Conservation (phyloP, 1,140 invertebrate genomes). For the Drosophila carrolli region DNA sequence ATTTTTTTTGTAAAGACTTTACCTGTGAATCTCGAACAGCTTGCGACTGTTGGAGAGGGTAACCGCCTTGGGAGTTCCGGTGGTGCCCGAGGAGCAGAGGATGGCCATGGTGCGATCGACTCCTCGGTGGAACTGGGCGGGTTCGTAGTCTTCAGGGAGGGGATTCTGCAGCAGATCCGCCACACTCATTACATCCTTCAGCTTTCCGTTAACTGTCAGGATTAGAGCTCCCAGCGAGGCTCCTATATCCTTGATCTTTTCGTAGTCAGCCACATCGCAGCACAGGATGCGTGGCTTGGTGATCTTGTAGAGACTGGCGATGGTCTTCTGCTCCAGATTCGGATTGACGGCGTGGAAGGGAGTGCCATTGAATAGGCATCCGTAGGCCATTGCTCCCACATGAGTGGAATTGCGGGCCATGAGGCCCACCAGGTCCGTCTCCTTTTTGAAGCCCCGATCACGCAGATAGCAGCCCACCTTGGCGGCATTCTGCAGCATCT, state of each 20-base stretch:
- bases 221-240: slow-evolving; percentile 40
- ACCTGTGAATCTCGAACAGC: slow-evolving; percentile 63
- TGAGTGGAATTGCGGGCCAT: slow-evolving; percentile 66
- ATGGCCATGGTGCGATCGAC: slow-evolving; percentile 79
- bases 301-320: slow-evolving; percentile 59
- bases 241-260: slow-evolving; percentile 47
- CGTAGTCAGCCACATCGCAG: slow-evolving; percentile 68
- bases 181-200: slow-evolving; percentile 44
- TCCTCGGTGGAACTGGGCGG: slow-evolving; percentile 45
- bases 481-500: slow-evolving; percentile 59
- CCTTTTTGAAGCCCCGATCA: slow-evolving; percentile 31
- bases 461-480: slow-evolving; percentile 59
- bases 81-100: slow-evolving; percentile 90
- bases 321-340: slow-evolving; percentile 60
- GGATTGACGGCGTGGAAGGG: slow-evolving; percentile 74
- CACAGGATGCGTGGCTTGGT: slow-evolving; percentile 75
- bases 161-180: slow-evolving; percentile 55
- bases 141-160: slow-evolving; percentile 52
- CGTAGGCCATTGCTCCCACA: slow-evolving; percentile 67
- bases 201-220: slow-evolving; percentile 52
- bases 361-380: slow-evolving; percentile 75
- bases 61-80: slow-evolving; percentile 92
- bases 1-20: not conserved
- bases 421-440: slow-evolving; percentile 71
- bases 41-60: slow-evolving; percentile 87